Evolutionary conservation across 2,113 vertebrate species (phyloP), one percentile per base, ranked within the genome.

Genomic region (Catharus minimus): DNA sequence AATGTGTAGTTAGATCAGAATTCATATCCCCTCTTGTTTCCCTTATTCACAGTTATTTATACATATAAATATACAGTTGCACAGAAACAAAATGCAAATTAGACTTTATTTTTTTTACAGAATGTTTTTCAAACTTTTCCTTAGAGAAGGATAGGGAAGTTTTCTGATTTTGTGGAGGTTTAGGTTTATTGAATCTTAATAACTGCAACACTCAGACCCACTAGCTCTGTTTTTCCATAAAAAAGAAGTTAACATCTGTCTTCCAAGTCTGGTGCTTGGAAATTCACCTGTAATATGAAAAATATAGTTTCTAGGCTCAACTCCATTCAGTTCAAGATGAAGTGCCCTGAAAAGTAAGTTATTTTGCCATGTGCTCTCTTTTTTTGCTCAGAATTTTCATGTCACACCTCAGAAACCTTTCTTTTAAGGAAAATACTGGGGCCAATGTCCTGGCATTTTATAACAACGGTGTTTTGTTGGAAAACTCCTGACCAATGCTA

Each of bases 201-300:
- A 64, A 91, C 43, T 26, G 17, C 52, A 89, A n/a, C 46, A 14
- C n/a, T 90, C 32, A 30, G 36, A 88, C 56, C n/a, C 55, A 64
- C 30, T 72, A 76, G 28, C 26, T 78, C 41, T 52, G 7, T 53
- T 92, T 86, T 49, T 33, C 67, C 32, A 55, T 52, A 88, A 85
- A 87, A 91, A 73, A 77, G 44, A 81, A 80, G 13, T 8, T 57
- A 92, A 82, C 53, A 73, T 73, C 58, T 60, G 46, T 64, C 78
- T 88, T 73, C 24, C 11, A 73, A 87, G 41, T 21, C 53, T 52
- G 33, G 7, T 87, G 23, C 10, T 80, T 73, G 38, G 47, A 89
- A 93, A 82, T 73, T 82, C 88, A 89, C 85, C 88, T 91, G 71
- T 44, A 85, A 74, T 52, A 65, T 11, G 28, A 80, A 92, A 72